Base-by-base conservation (phyloP, 2,797 vertebrate genomes). In the Luscinia megarhynchos region DNA sequence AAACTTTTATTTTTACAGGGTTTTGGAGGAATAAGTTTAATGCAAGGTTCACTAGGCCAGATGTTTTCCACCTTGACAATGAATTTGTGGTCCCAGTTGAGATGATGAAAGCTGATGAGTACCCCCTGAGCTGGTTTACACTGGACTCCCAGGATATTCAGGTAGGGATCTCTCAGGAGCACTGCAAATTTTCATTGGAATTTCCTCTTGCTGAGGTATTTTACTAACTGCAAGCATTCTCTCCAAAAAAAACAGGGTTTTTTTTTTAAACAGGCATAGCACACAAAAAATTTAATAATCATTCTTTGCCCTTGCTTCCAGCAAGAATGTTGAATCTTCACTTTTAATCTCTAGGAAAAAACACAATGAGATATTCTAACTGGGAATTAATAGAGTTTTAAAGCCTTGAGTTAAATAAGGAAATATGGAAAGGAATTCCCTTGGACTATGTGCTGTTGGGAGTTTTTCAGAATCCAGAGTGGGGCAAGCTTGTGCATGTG, bases 21-120 rank as follows among this genome's bases (percentile, higher is more conserved):
- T 97, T 99, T 95, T 99, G 99, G 99, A 98, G 93, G 92, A 98
- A 95, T 93, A 98, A 97, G 46, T 99, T 99, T 95, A 98, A 99
- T 90, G 98, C 98, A 2, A 98, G 90, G 53, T 98, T 98, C 87
- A 99, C 99, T 62, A 93, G 96, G 43, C 98, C 93, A 83, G 98
- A 98, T 15, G 92, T 95, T 17, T 99, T 99, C 97, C 97, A 99
- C 95, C 97, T 99, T 41, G 98, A 99, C 9, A 95, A 98, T 32
- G 93, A 98, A 11, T 97, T 97, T 1, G 94, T 98, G 19, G 98
- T 99, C 76, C 98, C 98, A 2, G 98, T 99, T 66, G 98, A 99
- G 76, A 99, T 99, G 98, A 99, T 99, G 99, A 98, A 98, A 84
- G 98, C 98, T 61, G 94, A 97, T 62, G 98, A 98, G 48, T 99